Base-by-base conservation (phyloP, 2,888 invertebrate genomes). In the Myopa testacea region DNA sequence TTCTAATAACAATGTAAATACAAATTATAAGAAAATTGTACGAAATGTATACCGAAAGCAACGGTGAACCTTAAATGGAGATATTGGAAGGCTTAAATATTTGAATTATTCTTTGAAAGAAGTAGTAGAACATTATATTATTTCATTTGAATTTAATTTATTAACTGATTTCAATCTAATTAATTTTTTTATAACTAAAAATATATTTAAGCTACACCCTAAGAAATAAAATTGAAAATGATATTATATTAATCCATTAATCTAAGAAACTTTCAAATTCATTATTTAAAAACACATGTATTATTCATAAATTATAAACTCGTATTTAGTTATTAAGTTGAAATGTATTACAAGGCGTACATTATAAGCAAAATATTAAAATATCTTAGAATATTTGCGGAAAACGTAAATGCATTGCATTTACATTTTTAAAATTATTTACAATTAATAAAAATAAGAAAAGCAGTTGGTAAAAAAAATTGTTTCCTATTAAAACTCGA, bases 401-500 rank as follows among this genome's bases (percentile, higher is more conserved):
- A 4, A 26, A 70, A 52, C 55, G 52, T 12, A 68, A 68, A 45
- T 19, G 16, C 26, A 19, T 19, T 68, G 45, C 40, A 45, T n/a
- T 26, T 45, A 45, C 26, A 45, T 19, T 40, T 45, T 68, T 37
- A 14, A 10, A 71, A 8, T 45, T 74, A 65, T 63, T 63, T 74
- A 62, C 34, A 65, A 34, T 74, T 37, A 63, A 52, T 45, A 67
- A 55, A 58, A 37, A 65, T 50, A 74, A 55, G 52, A n/a, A 19
- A 58, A n/a, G 19, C 37, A 75, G 67, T 75, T 75, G 55, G 58
- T 58, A 68, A 67, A 67, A 60, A 65, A 68, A 67, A 37, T 67
- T 68, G 75, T 68, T 75, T 75, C 75, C 75, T 75, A 75, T 75
- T 68, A 55, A 34, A 58, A 75, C 37, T 75, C 58, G 40, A 63